Evolutionary conservation across 2,797 vertebrate species (phyloP).

Genomic region (Alfaro cultratus): DNA sequence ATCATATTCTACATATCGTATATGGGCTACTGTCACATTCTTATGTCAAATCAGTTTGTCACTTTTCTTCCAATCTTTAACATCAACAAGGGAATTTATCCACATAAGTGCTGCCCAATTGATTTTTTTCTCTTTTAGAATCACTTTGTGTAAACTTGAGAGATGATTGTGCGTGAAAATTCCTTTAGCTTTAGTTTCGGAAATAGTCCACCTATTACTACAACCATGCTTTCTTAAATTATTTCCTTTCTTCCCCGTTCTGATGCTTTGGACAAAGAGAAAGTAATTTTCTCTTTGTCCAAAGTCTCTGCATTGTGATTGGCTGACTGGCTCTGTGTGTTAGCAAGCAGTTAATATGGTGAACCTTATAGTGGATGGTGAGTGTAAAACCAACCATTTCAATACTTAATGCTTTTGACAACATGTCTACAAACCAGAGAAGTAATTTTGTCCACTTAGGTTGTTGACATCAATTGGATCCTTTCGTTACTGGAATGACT

Average conservation of each 20-base stretch:
- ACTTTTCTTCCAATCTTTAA: not conserved
- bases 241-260: not conserved
- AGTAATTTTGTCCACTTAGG: not conserved
- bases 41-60: not conserved
- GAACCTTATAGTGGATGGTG: not conserved
- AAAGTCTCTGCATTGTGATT: not conserved
- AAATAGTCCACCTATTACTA: not conserved
- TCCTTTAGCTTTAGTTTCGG: not conserved
- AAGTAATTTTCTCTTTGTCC: not conserved
- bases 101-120: not conserved
- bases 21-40: not conserved
- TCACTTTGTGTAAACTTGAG: not conserved
- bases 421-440: constrained; percentile 2
- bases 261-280: no score
- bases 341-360: not conserved
- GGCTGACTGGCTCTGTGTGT: not conserved
- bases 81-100: not conserved
- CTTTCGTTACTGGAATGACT: constrained; percentile 21
- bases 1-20: not conserved
- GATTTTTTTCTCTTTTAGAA: not conserved
- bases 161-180: not conserved
- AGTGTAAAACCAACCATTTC: not conserved
- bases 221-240: not conserved
- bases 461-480: constrained; percentile 26
- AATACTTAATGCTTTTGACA: not conserved